A percentile compares a stretch with the other conserved stretches of the same genome.
phyloP scores from a whole-genome alignment of 2,888 invertebrate genomes.

The Leptodirus hochenwartii region DNA sequence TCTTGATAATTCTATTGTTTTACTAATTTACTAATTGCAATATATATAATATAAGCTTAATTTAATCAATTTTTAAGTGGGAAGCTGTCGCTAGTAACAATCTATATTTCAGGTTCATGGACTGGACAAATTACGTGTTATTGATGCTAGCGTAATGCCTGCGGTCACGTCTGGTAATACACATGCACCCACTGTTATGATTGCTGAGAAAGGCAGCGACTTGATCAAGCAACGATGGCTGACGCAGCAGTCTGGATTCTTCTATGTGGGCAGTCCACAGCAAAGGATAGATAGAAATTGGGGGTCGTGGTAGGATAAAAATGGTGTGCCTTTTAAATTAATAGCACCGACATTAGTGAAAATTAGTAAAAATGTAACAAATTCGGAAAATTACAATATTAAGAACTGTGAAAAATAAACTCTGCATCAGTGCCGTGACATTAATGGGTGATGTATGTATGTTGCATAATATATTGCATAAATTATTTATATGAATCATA shows the following conservation, averaged over 20 bases:
- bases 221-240: slow-evolving; percentile 45
- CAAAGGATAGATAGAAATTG: slow-evolving; percentile 23
- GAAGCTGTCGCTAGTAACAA: no score
- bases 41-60: no score
- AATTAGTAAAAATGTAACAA: no score
- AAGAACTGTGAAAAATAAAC: no score
- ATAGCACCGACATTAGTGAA: neutral
- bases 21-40: no score
- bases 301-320: slow-evolving; percentile 17
- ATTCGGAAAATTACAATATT: no score
- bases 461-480: no score
- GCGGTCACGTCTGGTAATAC: slow-evolving; percentile 45
- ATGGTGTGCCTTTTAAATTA: neutral
- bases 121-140: slow-evolving; percentile 43
- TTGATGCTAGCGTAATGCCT: slow-evolving; percentile 54
- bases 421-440: no score
- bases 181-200: slow-evolving; percentile 50
- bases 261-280: slow-evolving; percentile 19
- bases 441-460: no score
- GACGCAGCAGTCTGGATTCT: slow-evolving; percentile 24
- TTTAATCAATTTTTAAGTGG: no score
- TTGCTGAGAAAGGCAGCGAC: slow-evolving; percentile 46
- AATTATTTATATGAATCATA: no score
- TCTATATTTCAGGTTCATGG: slow-evolving; percentile 43
- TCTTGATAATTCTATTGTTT: no score